These are phyloP conservation scores for Amaurobius ferox DNA, from an alignment of 2,888 invertebrate genomes.

Conservation along the genomic window DNA sequence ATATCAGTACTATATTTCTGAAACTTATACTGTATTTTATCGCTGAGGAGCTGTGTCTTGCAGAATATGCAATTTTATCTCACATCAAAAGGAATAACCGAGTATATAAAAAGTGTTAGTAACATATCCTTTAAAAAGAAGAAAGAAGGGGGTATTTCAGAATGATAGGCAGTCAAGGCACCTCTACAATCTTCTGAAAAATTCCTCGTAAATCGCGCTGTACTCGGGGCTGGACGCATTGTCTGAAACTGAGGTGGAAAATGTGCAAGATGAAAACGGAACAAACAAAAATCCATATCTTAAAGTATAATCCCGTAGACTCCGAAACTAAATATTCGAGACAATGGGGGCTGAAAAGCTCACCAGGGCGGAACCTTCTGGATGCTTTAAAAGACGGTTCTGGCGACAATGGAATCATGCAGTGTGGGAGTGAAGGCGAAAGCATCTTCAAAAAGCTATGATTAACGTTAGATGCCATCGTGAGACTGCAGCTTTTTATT, in stretches of 20 bases:
- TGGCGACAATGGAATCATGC: constrained; percentile 34
- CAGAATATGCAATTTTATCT: neutral
- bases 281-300: constrained; percentile 35
- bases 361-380: constrained; percentile 42
- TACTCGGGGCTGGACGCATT: constrained; percentile 13
- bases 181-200: neutral
- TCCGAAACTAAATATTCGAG: constrained; percentile 47
- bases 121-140: neutral
- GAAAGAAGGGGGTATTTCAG: neutral
- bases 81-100: neutral
- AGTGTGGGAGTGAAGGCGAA: constrained; percentile 46
- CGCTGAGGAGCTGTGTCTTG: neutral
- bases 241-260: constrained; percentile 24
- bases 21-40: too few relatives aligned
- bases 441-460: constrained; percentile 42
- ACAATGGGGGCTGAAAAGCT: constrained; percentile 46
- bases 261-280: constrained; percentile 19
- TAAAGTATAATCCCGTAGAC: constrained; percentile 10
- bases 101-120: neutral
- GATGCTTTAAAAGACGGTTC: constrained; percentile 20
- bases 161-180: constrained; percentile 14
- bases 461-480: constrained; percentile 45
- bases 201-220: constrained; percentile 8
- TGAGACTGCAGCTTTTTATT: constrained; percentile 29
- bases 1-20: too few relatives aligned